phyloP scores from a whole-genome alignment of 1,140 invertebrate species.

The Microplitis demolitor region DNA sequence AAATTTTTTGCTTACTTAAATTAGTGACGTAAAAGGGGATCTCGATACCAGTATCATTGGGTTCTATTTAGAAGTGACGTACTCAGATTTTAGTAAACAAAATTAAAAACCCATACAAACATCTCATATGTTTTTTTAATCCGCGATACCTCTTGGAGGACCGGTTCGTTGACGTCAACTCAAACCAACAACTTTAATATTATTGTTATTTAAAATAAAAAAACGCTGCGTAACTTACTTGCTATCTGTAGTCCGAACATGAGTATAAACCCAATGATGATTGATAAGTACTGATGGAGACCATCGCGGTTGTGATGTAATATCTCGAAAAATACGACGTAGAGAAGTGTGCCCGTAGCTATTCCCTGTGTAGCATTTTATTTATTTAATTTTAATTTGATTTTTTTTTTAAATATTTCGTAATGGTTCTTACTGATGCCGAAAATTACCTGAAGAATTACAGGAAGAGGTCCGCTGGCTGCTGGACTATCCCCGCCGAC shows the following conservation, averaged over 20 bases:
- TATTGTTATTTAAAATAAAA: neutral
- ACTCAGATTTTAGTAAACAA: no score
- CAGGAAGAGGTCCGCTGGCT: slow-evolving; percentile 66
- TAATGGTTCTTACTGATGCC: neutral
- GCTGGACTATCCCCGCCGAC: slow-evolving; percentile 65
- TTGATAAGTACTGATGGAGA: slow-evolving; percentile 52
- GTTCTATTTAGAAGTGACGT: no score
- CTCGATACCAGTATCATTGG: no score
- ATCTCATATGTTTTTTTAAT: no score
- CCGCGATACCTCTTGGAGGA: no score
- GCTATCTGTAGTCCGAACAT: slow-evolving; percentile 56
- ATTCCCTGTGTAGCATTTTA: slow-evolving; percentile 64
- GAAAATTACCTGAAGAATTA: slow-evolving; percentile 49
- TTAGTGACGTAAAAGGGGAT: no score
- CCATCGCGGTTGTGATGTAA: slow-evolving; percentile 63
- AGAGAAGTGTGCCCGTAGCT: slow-evolving; percentile 70
- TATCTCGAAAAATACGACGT: slow-evolving; percentile 74
- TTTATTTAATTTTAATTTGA: neutral
- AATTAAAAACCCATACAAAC: no score
- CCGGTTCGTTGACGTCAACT: no score
- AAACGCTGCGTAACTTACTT: slow-evolving; percentile 47
- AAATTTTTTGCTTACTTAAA: no score
- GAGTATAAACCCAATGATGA: slow-evolving; percentile 53
- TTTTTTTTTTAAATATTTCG: neutral
- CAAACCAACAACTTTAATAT: no score